Percentiles rank a stretch among this genome's conserved stretches.
These are phyloP conservation scores for Drosophila lacicola DNA, from an alignment of 2,888 invertebrate species.

Conservation along the genomic window DNA sequence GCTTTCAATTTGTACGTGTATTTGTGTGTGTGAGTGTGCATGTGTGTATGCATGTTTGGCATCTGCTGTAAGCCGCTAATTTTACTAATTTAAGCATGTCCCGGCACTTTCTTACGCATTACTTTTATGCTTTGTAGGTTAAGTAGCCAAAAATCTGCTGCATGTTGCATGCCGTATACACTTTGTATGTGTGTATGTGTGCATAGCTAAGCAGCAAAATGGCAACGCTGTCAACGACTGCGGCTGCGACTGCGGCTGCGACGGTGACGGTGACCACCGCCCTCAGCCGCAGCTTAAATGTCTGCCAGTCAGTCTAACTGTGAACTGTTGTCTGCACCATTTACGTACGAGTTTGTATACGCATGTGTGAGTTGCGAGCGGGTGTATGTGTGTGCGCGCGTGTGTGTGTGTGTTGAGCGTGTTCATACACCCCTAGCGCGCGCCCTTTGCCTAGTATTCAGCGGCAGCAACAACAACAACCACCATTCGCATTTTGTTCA, in stretches of 20 bases:
- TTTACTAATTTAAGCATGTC: conserved; percentile 9
- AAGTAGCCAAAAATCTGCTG: conserved; percentile 70
- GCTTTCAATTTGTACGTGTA: conserved; percentile 30
- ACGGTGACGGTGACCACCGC: conserved; percentile 68
- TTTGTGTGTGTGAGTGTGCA: conserved; percentile 12
- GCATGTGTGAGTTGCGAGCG: conserved; percentile 22
- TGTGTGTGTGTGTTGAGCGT: conserved; percentile 20
- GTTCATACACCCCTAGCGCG: conserved; percentile 59
- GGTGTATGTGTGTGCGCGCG: conserved; percentile 19
- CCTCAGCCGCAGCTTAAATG: conserved; percentile 70
- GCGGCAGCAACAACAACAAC: conserved; percentile 40
- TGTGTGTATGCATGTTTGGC: conserved; percentile 27
- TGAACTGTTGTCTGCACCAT: conserved; percentile 62
- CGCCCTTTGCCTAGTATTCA: conserved; percentile 44
- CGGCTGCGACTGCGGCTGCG: neutral
- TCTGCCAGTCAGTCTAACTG: conserved; percentile 78
- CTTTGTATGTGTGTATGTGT: conserved; percentile 3
- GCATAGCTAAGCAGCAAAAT: conserved; percentile 42
- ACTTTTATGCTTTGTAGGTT: conserved; percentile 69
- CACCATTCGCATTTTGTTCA: conserved; percentile 25
- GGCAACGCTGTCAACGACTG: conserved; percentile 26
- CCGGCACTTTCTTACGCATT: conserved; percentile 35
- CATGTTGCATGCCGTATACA: conserved; percentile 64
- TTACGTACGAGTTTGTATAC: conserved; percentile 26
- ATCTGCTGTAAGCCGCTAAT: conserved; percentile 22